These are phyloP conservation scores for Tachycineta bicolor DNA, from an alignment of 2,113 vertebrate genomes.

Conservation along the genomic window DNA sequence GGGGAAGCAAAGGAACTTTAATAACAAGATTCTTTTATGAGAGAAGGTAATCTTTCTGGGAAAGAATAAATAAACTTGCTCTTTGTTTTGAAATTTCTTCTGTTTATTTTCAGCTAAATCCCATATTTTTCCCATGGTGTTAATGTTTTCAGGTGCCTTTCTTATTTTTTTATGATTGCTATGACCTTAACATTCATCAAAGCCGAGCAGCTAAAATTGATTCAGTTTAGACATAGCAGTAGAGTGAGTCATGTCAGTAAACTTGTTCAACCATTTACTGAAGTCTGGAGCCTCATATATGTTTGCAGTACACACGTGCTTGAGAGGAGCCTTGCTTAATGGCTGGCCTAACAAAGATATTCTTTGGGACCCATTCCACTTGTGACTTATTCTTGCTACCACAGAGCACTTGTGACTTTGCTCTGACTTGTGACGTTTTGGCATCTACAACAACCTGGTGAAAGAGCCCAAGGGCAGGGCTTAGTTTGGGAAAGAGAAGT, in stretches of 20 bases:
- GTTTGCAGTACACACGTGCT: background rate
- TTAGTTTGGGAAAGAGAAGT: background rate
- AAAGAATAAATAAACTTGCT: constrained; percentile 40
- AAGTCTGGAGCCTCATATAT: constrained; percentile 1
- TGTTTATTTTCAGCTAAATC: constrained; percentile 17
- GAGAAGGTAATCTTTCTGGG: constrained; percentile 24
- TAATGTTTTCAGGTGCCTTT: constrained; percentile 48
- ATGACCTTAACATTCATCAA: constrained; percentile 19
- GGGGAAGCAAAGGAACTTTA: background rate
- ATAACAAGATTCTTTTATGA: constrained; percentile 22
- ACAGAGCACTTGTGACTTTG: background rate
- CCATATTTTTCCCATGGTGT: constrained; percentile 10
- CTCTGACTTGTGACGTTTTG: background rate
- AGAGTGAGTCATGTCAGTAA: constrained; percentile 51
- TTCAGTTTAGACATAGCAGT: constrained; percentile 34
- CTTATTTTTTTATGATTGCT: constrained; percentile 22
- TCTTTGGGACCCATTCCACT: background rate
- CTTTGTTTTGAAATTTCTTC: constrained; percentile 35
- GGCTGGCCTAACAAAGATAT: background rate
- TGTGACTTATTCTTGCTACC: background rate
- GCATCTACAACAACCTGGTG: background rate
- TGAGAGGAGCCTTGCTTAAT: background rate
- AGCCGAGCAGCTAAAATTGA: constrained; percentile 6
- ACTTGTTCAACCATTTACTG: constrained; percentile 45
- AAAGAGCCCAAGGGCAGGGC: background rate